phyloP scores from a whole-genome alignment of 2,113 vertebrate species.

The Limnothrissa miodon region DNA sequence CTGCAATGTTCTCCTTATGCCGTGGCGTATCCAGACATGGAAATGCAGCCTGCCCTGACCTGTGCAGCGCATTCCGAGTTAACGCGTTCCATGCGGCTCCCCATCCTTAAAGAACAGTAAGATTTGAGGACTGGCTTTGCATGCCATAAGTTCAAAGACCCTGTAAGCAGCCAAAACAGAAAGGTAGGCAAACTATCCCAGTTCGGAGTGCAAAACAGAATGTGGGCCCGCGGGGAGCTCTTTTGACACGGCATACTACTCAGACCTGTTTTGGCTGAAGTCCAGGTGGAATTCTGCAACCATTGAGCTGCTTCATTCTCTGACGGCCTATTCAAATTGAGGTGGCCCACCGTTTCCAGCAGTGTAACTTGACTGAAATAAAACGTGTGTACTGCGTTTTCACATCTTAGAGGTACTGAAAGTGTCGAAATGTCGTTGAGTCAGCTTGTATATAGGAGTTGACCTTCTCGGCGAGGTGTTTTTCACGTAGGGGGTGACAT shows the following conservation, averaged over 20 bases:
- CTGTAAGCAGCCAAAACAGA: constrained; percentile 11
- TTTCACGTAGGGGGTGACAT: not conserved
- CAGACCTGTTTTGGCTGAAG: not conserved
- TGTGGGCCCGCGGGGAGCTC: not conserved
- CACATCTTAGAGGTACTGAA: not conserved
- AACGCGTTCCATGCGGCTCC: not conserved
- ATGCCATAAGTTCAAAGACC: constrained; percentile 10
- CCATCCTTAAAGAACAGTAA: not conserved
- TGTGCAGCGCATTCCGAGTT: not conserved
- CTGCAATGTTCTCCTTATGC: not conserved
- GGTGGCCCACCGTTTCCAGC: not conserved
- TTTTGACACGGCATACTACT: not conserved
- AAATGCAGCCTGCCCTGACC: not conserved
- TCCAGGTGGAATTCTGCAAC: not conserved
- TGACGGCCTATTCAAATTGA: not conserved
- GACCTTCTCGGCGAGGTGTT: not conserved
- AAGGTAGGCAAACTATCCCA: not conserved
- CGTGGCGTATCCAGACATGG: not conserved
- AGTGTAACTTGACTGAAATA: not conserved
- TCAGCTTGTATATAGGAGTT: not conserved
- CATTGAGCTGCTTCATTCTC: not conserved
- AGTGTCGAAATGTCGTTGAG: not conserved
- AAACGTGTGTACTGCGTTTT: not conserved
- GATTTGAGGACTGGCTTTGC: not conserved
- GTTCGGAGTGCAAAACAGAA: not conserved